Conservation (phyloP, 2,113 vertebrate species). For the Natator depressus region DNA sequence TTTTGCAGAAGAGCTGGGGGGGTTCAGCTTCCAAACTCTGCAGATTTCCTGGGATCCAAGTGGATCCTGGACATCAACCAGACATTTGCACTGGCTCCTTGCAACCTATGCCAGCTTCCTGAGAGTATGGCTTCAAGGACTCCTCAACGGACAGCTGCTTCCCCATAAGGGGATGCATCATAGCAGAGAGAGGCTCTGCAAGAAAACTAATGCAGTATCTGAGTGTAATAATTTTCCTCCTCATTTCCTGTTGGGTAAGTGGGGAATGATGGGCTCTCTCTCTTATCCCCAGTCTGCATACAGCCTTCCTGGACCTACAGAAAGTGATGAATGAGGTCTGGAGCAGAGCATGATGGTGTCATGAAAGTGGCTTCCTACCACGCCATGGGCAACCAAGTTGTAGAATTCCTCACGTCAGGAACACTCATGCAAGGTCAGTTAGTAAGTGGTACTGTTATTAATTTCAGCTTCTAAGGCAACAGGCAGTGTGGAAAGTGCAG, state of each 20-base stretch:
- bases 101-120: background rate
- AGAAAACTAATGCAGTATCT: background rate
- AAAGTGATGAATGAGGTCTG: background rate
- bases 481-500: fast-evolving
- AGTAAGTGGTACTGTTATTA: background rate
- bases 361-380: background rate
- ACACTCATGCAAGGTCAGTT: background rate
- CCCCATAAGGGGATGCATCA: background rate
- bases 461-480: background rate
- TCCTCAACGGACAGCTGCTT: background rate
- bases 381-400: background rate
- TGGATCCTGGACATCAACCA: background rate
- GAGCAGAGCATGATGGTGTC: background rate
- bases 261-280: background rate
- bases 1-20: background rate
- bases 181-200: background rate
- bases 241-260: background rate
- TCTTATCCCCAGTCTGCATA: background rate
- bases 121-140: background rate
- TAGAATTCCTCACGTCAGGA: background rate
- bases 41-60: background rate
- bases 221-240: background rate
- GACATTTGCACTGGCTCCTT: background rate
- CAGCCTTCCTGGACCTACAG: background rate
- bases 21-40: background rate